These are phyloP conservation scores for Hapalemur alaotrensis DNA, from an alignment of 2,797 vertebrate species.

Conservation along the genomic window DNA sequence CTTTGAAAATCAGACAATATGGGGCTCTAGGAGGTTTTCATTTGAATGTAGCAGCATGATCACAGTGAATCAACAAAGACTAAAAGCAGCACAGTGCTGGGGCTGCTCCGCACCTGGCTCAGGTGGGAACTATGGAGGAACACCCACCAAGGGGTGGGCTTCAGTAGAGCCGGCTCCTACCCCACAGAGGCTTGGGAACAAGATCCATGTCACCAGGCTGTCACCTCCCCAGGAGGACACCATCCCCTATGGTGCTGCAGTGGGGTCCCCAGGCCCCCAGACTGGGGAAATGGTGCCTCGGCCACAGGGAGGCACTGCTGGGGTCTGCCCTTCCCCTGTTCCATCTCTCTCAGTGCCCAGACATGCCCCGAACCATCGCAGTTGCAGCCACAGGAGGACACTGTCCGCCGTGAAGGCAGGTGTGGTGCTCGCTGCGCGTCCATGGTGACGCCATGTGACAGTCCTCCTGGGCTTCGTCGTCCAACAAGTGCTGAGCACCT, in stretches of 20 bases:
- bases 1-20: neutral
- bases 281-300: neutral
- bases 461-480: no score
- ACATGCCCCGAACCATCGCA: no score
- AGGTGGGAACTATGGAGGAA: neutral
- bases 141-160: no score
- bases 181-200: neutral
- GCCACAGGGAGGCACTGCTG: neutral
- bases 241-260: no score
- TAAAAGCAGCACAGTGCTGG: neutral
- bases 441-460: neutral
- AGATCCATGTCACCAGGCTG: neutral
- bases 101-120: neutral
- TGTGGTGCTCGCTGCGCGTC: neutral
- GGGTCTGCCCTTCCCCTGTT: no score
- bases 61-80: neutral
- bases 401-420: neutral
- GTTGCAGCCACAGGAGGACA: accelerated
- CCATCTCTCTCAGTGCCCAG: neutral
- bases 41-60: neutral
- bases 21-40: neutral
- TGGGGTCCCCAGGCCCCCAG: accelerated
- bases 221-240: neutral
- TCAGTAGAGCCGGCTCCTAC: neutral
- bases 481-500: neutral